A percentile compares a stretch with the other conserved stretches of the same genome.
Conservation (phyloP, 92 coral and sea anemone species). For the Porites evermanni region DNA sequence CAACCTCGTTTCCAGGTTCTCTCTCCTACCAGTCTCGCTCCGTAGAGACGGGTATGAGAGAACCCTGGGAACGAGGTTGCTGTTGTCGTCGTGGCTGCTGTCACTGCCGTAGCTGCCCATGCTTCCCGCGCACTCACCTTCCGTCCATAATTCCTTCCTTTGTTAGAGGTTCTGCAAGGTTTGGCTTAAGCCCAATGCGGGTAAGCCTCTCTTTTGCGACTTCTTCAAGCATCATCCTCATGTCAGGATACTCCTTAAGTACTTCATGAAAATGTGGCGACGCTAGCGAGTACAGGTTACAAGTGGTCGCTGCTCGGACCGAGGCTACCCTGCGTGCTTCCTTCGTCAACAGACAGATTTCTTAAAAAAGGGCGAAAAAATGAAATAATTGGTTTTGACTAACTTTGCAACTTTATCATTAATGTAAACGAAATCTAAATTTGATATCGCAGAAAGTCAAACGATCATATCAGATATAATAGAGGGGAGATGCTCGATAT, state of each 20-base stretch:
- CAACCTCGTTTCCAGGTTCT: too few species aligned
- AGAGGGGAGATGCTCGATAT: too few species aligned
- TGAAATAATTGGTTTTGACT: too few species aligned
- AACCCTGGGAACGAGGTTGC: too few species aligned
- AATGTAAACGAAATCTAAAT: too few species aligned
- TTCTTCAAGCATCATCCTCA: slow-evolving; percentile 80
- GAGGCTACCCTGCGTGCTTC: slow-evolving; percentile 95
- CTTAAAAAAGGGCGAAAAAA: slow-evolving; percentile 30
- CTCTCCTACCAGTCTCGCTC: not conserved
- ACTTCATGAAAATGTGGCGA: slow-evolving; percentile 86
- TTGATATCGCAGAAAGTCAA: too few species aligned
- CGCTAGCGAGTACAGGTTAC: slow-evolving; percentile 84
- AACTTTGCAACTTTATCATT: too few species aligned
- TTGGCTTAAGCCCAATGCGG: slow-evolving; percentile 84
- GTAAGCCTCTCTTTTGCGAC: slow-evolving; percentile 94
- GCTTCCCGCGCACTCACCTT: slow-evolving; percentile 4
- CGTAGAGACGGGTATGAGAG: too few species aligned
- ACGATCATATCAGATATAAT: too few species aligned
- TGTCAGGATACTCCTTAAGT: slow-evolving; percentile 85
- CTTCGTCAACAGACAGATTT: slow-evolving; percentile 89
- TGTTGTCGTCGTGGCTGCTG: too few species aligned
- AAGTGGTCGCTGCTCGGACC: slow-evolving; percentile 94
- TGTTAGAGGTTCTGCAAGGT: slow-evolving; percentile 55
- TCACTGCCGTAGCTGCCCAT: too few species aligned
- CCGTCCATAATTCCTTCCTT: slow-evolving; percentile 24